Evolutionary conservation across 2,113 vertebrate species (phyloP), one percentile per base, ranked within the genome.

Genomic region (Amblyornis subalaris): DNA sequence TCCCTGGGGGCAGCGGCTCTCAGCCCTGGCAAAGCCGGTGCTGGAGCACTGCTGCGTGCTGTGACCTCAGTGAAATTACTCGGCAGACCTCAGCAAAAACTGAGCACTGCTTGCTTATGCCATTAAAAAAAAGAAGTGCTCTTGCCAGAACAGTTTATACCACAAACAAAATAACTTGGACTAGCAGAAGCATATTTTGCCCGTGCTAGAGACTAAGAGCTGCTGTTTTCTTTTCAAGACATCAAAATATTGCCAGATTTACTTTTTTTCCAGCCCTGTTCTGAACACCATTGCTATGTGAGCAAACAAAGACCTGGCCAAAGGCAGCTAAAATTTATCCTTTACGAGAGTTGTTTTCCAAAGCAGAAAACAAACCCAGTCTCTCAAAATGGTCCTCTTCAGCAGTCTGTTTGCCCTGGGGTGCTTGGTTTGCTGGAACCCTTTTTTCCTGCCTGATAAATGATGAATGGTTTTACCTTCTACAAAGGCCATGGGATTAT

Each of bases 311-410:
- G 88, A 73, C 47, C 62, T 58, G 42, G 79, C 79, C 78, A 83
- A 96, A 83, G 67, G 67, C 92, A 94, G 51, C 54, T 94, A 64
- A 86, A 74, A 64, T 88, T 51, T 89, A 78, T 78, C n/a, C 45
- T 91, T 72, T 69, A 26, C 18, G 53, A 82, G 77, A 92, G 42
- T 48, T 85, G 13, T 73, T 84, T 82, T 82, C 47, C 71, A 75
- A 82, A 85, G 66, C 57, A 82, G 65, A 45, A 94, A 85, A 50
- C 35, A 87, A 93, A 31, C 50, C 13, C 7, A 28, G 18, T 24
- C 36, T 76, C 50, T 93, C 77, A 73, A 45, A 93, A 70, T 31
- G 38, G 19, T 76, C 24, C 74, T 44, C 12, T 82, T 92, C 61
- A 81, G 76, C 60, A 45, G 28, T 78, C 65, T 44, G 69, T 31